A percentile compares a stretch with the other conserved stretches of the same genome.
These are phyloP conservation scores for Metellina segmentata DNA, from an alignment of 2,888 invertebrate genomes.

Conservation along the genomic window DNA sequence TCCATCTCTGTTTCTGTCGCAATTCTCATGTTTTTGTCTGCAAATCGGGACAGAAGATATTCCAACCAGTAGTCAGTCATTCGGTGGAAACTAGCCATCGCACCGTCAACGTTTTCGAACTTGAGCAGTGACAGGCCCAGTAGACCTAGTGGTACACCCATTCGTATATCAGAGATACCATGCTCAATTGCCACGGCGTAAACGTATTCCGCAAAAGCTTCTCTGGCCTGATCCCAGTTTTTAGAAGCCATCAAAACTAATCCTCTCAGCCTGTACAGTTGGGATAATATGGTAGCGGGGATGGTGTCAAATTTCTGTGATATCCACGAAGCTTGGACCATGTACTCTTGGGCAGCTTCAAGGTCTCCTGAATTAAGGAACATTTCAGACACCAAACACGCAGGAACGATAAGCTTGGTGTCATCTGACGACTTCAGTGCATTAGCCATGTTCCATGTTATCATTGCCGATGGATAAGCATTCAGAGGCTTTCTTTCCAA, in stretches of 20 bases:
- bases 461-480: constrained; percentile 59
- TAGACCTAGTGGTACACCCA: constrained; percentile 48
- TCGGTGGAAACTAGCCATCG: constrained; percentile 61
- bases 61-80: constrained; percentile 61
- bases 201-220: constrained; percentile 49
- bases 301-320: constrained; percentile 40
- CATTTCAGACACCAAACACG: constrained; percentile 57
- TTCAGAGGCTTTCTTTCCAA: constrained; percentile 30
- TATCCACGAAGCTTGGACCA: constrained; percentile 51
- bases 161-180: constrained; percentile 17
- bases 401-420: constrained; percentile 33
- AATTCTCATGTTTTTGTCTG: constrained; percentile 23
- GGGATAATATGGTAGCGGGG: not conserved
- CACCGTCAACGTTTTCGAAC: constrained; percentile 42
- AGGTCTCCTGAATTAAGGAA: constrained; percentile 14
- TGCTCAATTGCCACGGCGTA: constrained; percentile 32
- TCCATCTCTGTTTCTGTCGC: constrained; percentile 44
- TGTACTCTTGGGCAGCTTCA: constrained; percentile 52
- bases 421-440: constrained; percentile 14
- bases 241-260: constrained; percentile 33
- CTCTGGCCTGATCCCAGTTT: constrained; percentile 31
- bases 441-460: constrained; percentile 44
- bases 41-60: constrained; percentile 45
- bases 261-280: constrained; percentile 48
- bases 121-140: constrained; percentile 45